Evolutionary conservation across 2,888 invertebrate species (phyloP).

Genomic region (Rhagium mordax): DNA sequence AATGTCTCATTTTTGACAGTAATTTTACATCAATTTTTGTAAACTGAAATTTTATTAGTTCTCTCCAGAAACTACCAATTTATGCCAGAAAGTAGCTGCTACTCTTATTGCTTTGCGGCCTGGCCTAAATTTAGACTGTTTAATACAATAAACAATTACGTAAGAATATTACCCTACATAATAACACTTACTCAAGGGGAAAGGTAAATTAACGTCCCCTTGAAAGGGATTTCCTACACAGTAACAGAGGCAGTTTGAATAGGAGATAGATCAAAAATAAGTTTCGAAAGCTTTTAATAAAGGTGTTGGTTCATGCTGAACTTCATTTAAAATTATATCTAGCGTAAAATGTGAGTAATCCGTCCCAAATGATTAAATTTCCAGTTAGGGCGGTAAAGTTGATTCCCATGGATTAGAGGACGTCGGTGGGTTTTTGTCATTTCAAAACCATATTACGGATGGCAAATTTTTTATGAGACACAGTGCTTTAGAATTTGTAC

Average conservation of each 20-base stretch:
- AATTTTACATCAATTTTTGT: too few species aligned
- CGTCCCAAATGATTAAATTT: constrained; percentile 62
- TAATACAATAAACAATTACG: too few species aligned
- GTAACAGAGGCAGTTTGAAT: neutral
- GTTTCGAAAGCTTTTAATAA: constrained; percentile 46
- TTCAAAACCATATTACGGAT: constrained; percentile 3
- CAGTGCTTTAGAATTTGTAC: constrained; percentile 31
- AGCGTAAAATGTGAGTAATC: constrained; percentile 62
- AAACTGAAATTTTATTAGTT: too few species aligned
- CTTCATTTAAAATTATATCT: constrained; percentile 51
- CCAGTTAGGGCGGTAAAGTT: constrained; percentile 55
- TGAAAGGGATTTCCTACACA: neutral
- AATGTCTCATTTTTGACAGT: too few species aligned
- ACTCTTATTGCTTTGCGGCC: too few species aligned
- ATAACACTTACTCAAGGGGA: too few species aligned
- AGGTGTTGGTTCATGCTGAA: constrained; percentile 58
- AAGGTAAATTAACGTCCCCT: neutral
- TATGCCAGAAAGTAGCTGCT: too few species aligned
- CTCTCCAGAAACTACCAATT: too few species aligned
- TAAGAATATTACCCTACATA: too few species aligned
- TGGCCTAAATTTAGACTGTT: too few species aligned
- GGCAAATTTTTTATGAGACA: constrained; percentile 28
- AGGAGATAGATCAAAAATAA: constrained; percentile 14
- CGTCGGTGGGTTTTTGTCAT: constrained; percentile 35
- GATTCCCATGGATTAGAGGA: constrained; percentile 43